A percentile compares a stretch with the other conserved stretches of the same genome.
phyloP scores from a whole-genome alignment of 1,140 invertebrate species.

The Drosophila elegans region DNA sequence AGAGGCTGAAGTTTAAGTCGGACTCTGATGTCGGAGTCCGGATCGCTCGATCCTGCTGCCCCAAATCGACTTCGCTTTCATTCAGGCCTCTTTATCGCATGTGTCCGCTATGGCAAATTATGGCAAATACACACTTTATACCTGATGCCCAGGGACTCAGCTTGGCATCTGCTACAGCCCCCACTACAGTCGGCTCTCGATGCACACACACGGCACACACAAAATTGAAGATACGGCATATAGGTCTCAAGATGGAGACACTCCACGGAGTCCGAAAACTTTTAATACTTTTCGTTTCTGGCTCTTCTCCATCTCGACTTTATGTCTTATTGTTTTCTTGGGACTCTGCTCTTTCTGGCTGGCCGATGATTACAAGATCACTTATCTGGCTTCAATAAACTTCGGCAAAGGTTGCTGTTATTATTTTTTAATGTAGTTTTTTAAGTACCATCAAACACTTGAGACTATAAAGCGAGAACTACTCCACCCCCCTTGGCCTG shows the following conservation, averaged over 20 bases:
- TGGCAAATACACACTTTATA: conserved; percentile 84
- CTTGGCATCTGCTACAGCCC: conserved; percentile 40
- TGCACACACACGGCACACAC: conserved; percentile 20
- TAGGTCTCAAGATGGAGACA: conserved; percentile 15
- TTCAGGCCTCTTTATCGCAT: conserved; percentile 47
- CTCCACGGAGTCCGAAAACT: conserved; percentile 25
- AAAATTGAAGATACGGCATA: conserved; percentile 7
- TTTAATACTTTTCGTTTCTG: conserved; percentile 68
- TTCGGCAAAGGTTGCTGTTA: conserved; percentile 74
- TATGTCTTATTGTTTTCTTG: conserved; percentile 77
- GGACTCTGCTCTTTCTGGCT: conserved; percentile 5
- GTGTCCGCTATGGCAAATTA: conserved; percentile 83
- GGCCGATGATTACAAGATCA: conserved; percentile 79
- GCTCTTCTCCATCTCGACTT: conserved; percentile 63
- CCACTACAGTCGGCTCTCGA: conserved; percentile 41
- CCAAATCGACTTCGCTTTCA: conserved; percentile 67
- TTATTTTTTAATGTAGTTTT: conserved; percentile 83
- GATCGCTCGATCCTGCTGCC: conserved; percentile 28
- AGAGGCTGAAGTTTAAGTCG: conserved; percentile 57
- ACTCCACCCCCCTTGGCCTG: not conserved
- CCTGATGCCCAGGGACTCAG: conserved; percentile 6
- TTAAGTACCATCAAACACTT: conserved; percentile 83
- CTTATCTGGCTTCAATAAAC: conserved; percentile 81
- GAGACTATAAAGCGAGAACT: conserved; percentile 78
- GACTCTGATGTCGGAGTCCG: conserved; percentile 22